Evolutionary conservation across 2,888 invertebrate genomes (phyloP).

Genomic region (Oscheius sp.): DNA sequence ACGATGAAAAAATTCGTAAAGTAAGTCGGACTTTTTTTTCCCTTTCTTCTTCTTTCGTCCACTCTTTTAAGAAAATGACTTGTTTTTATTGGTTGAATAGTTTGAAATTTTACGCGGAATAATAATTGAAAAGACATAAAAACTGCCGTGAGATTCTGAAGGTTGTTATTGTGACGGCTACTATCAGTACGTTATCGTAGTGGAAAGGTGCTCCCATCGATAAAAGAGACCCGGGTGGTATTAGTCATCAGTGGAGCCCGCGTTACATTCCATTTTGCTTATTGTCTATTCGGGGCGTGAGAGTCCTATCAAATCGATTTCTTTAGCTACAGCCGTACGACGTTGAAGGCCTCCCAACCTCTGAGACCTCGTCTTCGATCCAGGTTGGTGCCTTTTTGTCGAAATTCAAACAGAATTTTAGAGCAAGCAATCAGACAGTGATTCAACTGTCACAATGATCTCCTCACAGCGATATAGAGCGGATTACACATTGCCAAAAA

Average conservation of each 20-base stretch:
- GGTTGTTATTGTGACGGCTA: constrained; percentile 16
- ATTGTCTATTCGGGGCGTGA: constrained; percentile 24
- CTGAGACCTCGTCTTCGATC: constrained; percentile 11
- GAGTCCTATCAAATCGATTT: constrained; percentile 1
- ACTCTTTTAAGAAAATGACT: too few species aligned
- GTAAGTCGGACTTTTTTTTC: not conserved
- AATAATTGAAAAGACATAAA: too few species aligned
- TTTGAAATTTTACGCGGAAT: too few species aligned
- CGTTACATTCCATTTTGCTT: not conserved
- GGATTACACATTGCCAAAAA: constrained; percentile 22
- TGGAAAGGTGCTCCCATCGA: not conserved
- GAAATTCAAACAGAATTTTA: not conserved
- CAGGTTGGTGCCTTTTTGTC: not conserved
- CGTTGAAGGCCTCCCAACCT: constrained; percentile 2
- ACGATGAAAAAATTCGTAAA: constrained; percentile 9
- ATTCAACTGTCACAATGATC: constrained; percentile 23
- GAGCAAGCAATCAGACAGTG: constrained; percentile 21
- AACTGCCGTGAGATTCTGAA: too few species aligned
- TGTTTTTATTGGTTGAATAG: too few species aligned
- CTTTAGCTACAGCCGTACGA: constrained; percentile 22
- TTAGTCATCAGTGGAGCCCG: constrained; percentile 17
- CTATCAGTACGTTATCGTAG: constrained; percentile 3
- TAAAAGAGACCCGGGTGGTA: not conserved
- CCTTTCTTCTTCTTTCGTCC: not conserved
- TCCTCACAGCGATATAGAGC: constrained; percentile 7